Percentiles rank a stretch among this genome's conserved stretches.
Evolutionary conservation across 1,140 invertebrate species (phyloP).

Genomic region (Drosophila kikkawai): DNA sequence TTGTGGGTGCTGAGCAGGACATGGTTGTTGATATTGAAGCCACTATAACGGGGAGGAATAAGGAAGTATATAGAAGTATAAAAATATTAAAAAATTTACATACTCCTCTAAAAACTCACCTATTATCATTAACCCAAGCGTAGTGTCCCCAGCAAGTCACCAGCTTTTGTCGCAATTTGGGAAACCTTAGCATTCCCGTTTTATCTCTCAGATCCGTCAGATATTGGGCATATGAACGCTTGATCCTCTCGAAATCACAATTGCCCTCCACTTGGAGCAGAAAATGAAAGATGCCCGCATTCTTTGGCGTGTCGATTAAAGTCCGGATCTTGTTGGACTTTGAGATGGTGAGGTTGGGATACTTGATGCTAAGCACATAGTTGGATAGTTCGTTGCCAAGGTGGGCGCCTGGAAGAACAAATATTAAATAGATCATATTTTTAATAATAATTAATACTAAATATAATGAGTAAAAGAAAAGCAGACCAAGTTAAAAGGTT

Average conservation of each 20-base stretch:
- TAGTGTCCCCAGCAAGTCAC: constrained; percentile 89
- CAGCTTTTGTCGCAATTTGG: constrained; percentile 87
- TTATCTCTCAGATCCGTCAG: constrained; percentile 87
- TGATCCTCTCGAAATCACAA: constrained; percentile 85
- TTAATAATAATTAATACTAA: not conserved
- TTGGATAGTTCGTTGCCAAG: constrained; percentile 75
- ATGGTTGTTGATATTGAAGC: constrained; percentile 91
- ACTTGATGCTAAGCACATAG: constrained; percentile 86
- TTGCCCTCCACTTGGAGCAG: constrained; percentile 88
- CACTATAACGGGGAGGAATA: constrained; percentile 33
- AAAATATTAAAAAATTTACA: not conserved
- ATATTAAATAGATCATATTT: not conserved
- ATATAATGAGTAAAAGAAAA: no score
- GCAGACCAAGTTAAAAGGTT: no score
- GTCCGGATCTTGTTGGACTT: constrained; percentile 88
- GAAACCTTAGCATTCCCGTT: constrained; percentile 87
- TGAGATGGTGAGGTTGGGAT: constrained; percentile 88
- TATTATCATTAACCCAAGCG: constrained; percentile 87
- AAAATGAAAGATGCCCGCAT: constrained; percentile 90
- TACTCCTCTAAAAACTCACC: constrained; percentile 31
- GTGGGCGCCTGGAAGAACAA: constrained; percentile 62
- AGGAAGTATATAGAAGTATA: not conserved
- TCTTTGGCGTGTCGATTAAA: constrained; percentile 89
- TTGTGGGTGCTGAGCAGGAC: constrained; percentile 87
- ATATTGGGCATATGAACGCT: constrained; percentile 85